Percentiles rank a stretch among this genome's conserved stretches.
phyloP scores from a whole-genome alignment of 1,140 invertebrate genomes.

The Condylostylus longicornis region DNA sequence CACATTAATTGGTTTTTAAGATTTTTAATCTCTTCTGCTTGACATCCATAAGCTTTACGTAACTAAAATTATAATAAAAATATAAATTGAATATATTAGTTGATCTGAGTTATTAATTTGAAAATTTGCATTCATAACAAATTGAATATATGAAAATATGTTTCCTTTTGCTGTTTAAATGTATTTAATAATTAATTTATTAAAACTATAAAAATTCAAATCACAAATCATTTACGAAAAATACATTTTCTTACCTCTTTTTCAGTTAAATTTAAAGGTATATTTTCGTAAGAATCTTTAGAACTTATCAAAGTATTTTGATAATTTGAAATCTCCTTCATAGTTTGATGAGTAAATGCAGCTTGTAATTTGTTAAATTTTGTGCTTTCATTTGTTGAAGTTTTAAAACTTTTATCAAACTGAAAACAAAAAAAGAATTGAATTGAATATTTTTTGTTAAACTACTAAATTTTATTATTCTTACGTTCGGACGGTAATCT shows the following conservation, averaged over 20 bases:
- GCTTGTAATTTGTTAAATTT: constrained; percentile 60
- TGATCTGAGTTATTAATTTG: constrained; percentile 2
- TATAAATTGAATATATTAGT: not conserved
- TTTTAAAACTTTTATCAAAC: constrained; percentile 55
- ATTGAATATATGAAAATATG: not conserved
- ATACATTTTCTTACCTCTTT: constrained; percentile 42
- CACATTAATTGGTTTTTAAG: constrained; percentile 57
- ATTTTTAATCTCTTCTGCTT: constrained; percentile 61
- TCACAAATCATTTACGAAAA: too few relatives aligned
- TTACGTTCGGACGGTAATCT: constrained; percentile 53
- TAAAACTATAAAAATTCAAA: constrained; percentile 6
- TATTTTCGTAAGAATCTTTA: constrained; percentile 14
- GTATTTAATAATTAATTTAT: constrained; percentile 2
- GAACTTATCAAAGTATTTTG: constrained; percentile 41
- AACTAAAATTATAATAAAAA: constrained; percentile 37
- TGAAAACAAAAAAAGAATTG: constrained; percentile 2
- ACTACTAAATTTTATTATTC: not conserved
- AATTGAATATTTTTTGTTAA: not conserved
- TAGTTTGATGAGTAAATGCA: constrained; percentile 46
- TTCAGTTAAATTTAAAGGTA: constrained; percentile 38
- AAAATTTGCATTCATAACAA: not conserved
- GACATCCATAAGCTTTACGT: constrained; percentile 52
- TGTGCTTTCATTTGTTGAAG: constrained; percentile 55
- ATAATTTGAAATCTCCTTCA: constrained; percentile 33
- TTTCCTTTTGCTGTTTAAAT: not conserved